Conservation (phyloP, 2,113 vertebrate genomes). For the Passer domesticus region DNA sequence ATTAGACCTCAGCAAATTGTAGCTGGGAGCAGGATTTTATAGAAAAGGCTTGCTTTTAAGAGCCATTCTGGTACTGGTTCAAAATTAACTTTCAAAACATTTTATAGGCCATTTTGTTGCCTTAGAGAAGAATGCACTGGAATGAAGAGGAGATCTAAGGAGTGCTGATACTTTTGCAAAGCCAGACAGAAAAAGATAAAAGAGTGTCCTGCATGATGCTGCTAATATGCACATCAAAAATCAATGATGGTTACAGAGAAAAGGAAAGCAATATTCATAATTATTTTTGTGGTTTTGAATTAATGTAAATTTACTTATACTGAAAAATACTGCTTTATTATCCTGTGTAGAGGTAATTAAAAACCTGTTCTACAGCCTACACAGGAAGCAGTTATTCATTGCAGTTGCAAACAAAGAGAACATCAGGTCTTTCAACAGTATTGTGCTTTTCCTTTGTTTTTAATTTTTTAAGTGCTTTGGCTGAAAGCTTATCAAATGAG, state of each 20-base stretch:
- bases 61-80: constrained; percentile 22
- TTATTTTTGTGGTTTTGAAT: neutral
- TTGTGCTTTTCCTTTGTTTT: neutral
- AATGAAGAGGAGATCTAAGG: constrained; percentile 17
- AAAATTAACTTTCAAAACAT: constrained; percentile 50
- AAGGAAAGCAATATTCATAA: neutral
- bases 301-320: neutral
- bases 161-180: neutral
- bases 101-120: constrained; percentile 42
- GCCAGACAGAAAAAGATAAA: neutral
- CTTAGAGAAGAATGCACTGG: constrained; percentile 38
- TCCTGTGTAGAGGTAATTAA: neutral
- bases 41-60: constrained; percentile 54
- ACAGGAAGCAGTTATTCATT: neutral
- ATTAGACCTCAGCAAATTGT: constrained; percentile 63
- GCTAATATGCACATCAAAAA: neutral
- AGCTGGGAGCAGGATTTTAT: constrained; percentile 66
- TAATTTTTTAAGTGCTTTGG: neutral
- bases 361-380: neutral
- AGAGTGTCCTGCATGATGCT: neutral
- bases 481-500: neutral
- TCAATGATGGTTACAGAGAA: neutral
- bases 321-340: neutral
- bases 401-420: neutral
- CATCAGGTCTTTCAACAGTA: neutral